These are phyloP conservation scores for Lissocephala sabroskyi DNA, from an alignment of 2,888 invertebrate genomes.

Conservation along the genomic window DNA sequence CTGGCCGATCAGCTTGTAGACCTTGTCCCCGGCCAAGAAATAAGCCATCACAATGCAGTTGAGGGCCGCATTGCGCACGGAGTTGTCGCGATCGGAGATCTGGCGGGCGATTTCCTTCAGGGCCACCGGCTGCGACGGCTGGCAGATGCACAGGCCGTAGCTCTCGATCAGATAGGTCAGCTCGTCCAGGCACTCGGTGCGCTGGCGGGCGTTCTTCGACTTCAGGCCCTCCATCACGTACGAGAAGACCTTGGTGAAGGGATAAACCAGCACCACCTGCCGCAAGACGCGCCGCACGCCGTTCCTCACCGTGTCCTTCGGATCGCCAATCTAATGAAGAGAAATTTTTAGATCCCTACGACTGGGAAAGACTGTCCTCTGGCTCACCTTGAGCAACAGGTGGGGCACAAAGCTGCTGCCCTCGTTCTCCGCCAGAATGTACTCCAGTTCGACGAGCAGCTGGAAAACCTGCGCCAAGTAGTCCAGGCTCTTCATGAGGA, in stretches of 20 bases:
- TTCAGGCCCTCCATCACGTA: constrained; percentile 96
- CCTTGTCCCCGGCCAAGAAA: constrained; percentile 88
- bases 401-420: constrained; percentile 96
- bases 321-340: constrained; percentile 85
- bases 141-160: constrained; percentile 88
- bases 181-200: constrained; percentile 96
- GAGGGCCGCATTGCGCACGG: constrained; percentile 94
- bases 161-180: constrained; percentile 88
- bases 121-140: constrained; percentile 84
- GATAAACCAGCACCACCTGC: constrained; percentile 88
- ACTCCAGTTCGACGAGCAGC: constrained; percentile 84
- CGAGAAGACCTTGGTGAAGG: constrained; percentile 89
- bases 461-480: constrained; percentile 89
- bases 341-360: background rate
- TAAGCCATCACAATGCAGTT: constrained; percentile 94
- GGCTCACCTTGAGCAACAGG: constrained; percentile 86
- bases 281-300: constrained; percentile 89
- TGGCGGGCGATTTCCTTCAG: constrained; percentile 91
- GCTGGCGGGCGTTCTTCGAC: constrained; percentile 96
- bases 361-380: background rate
- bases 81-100: constrained; percentile 96
- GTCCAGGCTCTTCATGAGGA: constrained; percentile 94
- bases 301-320: constrained; percentile 94
- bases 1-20: constrained; percentile 93
- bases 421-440: constrained; percentile 91